Base-by-base conservation (phyloP, 1,140 invertebrate species). In the Choristoneura fumiferana region DNA sequence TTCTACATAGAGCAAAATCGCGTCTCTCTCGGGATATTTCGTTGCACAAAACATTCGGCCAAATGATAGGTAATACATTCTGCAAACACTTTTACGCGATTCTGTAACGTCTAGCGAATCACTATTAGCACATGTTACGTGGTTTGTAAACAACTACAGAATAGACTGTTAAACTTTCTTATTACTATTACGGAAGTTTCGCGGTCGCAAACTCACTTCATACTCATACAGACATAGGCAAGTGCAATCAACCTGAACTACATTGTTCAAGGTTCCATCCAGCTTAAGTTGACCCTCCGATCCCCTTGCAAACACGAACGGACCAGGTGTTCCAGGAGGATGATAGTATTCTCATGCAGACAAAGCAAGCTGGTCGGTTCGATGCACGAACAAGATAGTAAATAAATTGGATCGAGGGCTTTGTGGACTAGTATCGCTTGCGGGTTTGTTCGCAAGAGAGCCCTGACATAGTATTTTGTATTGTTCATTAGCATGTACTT, bases 231-330 rank as follows among this genome's bases (percentile, higher is more conserved):
- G 6, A 29, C 22, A 6, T 29, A 29, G 72, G 72, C 76, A 81
- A 76, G 78, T 80, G 81, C 78, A 75, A 81, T 80, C 78, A 80
- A 84, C 77, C 79, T 77, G 74, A 80, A 81, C 75, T 53, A 65
- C 76, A 81, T 82, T 84, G 81, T 84, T 84, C 70, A 67, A 65
- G 54, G 54, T 52, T 17, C 14, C n/a, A 36, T 37, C 15, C 63
- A 63, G 58, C 43, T n/a, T 65, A 57, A 18, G 56, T 18, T 35
- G 69, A 65, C 35, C 68, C 52, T 22, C 62, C 33, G 45, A 36
- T 37, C 63, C 65, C 58, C 59, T 60, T 55, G 3, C 52, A 43
- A 36, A 40, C 45, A 36, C 38, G 54, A 8, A 9, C 9, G 35
- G 35, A 8, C 3, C 9, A 8, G 9, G 13, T 13, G 40, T 4